Percentiles rank a stretch among this genome's conserved stretches.
Evolutionary conservation across 2,797 vertebrate genomes (phyloP).

Genomic region (Sorex maritimensis): DNA sequence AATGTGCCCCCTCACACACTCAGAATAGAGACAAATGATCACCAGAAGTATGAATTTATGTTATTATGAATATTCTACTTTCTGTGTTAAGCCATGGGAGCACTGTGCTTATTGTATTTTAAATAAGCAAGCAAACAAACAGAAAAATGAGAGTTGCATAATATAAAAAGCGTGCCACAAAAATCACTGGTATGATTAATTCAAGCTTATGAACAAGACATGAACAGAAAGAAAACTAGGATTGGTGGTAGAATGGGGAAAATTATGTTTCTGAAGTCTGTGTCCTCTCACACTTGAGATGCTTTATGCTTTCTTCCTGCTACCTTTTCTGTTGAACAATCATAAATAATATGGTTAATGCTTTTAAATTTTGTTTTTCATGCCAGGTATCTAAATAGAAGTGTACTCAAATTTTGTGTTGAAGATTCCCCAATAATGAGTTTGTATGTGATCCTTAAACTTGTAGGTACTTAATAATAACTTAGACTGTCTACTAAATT

Average conservation of each 20-base stretch:
- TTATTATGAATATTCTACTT: slow-evolving; percentile 35
- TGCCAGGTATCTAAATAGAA: not conserved
- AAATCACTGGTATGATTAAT: not conserved
- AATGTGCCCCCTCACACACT: not conserved
- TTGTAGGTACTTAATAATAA: not conserved
- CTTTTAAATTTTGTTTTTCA: slow-evolving; percentile 18
- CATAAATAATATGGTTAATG: not conserved
- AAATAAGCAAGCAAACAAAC: not conserved
- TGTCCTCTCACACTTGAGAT: not conserved
- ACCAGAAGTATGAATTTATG: not conserved
- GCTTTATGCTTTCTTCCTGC: not conserved
- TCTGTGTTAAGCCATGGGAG: not conserved
- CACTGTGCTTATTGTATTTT: slow-evolving; percentile 33
- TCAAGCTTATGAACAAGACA: not conserved
- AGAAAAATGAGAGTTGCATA: not conserved
- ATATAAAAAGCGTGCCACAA: not conserved
- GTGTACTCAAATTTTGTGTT: not conserved
- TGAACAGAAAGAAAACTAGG: not conserved
- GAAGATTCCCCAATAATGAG: slow-evolving; percentile 20
- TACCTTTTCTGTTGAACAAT: not conserved
- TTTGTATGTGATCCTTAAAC: not conserved
- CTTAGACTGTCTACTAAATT: not conserved
- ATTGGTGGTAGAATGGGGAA: not conserved
- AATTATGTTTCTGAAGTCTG: not conserved
- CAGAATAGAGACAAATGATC: not conserved